Evolutionary conservation across 2,888 invertebrate genomes (phyloP).

Genomic region (Latrodectus hesperus): DNA sequence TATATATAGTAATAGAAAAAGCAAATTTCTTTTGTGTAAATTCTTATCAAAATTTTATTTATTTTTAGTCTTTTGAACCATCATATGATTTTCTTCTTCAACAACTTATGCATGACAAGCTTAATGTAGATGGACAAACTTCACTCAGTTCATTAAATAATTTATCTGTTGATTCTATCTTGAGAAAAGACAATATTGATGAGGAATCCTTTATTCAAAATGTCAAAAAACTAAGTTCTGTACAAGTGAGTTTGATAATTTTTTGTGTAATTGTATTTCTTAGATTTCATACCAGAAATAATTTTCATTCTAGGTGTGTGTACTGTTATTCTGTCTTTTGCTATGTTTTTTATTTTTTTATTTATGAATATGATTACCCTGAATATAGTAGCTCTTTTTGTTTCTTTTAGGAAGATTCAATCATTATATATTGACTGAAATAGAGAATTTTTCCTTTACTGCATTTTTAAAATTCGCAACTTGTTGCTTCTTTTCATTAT

Average conservation of each 20-base stretch:
- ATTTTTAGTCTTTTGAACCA: slow-evolving; percentile 26
- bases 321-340: too few relatives aligned
- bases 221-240: slow-evolving; percentile 1
- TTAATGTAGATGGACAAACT: slow-evolving; percentile 6
- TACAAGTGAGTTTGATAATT: not conserved
- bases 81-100: slow-evolving; percentile 38
- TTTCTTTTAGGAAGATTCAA: too few relatives aligned
- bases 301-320: too few relatives aligned
- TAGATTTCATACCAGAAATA: too few relatives aligned
- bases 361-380: too few relatives aligned
- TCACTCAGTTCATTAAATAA: not conserved
- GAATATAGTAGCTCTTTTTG: too few relatives aligned
- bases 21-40: not conserved
- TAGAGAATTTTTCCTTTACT: too few relatives aligned
- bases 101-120: not conserved
- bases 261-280: too few relatives aligned
- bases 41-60: not conserved
- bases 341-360: too few relatives aligned
- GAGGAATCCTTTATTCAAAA: slow-evolving; percentile 29
- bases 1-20: not conserved
- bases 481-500: too few relatives aligned
- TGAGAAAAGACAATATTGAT: not conserved
- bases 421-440: too few relatives aligned
- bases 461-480: too few relatives aligned
- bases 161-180: not conserved